Conservation (phyloP, 2,888 invertebrate species). For the Timema podura region DNA sequence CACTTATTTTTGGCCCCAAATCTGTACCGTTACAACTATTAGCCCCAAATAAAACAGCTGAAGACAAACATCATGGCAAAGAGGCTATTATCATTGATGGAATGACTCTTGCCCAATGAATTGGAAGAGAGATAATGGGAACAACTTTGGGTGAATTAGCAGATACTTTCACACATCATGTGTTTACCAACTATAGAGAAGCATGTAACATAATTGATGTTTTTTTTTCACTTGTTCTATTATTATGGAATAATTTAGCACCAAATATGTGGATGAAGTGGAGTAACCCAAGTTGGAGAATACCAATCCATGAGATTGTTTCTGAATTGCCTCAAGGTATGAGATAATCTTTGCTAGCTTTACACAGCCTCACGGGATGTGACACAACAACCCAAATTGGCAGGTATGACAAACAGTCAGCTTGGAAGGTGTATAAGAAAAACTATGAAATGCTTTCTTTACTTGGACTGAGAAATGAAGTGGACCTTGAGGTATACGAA, state of each 20-base stretch:
- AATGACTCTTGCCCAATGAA: not conserved
- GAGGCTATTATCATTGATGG: not conserved
- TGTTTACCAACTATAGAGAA: not conserved
- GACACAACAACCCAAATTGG: no score
- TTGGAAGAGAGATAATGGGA: not conserved
- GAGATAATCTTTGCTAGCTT: not conserved
- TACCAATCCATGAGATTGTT: slow-evolving; percentile 6
- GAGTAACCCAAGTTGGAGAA: not conserved
- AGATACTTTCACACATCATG: not conserved
- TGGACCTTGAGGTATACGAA: no score
- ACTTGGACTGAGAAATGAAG: no score
- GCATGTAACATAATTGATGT: not conserved
- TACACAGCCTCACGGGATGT: no score
- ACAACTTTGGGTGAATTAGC: not conserved
- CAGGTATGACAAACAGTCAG: no score
- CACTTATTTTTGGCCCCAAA: not conserved
- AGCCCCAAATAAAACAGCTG: not conserved
- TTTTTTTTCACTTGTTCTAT: slow-evolving; percentile 3
- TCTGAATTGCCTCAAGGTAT: not conserved
- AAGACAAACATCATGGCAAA: not conserved
- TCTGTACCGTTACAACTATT: not conserved
- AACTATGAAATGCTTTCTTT: no score
- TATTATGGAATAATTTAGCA: slow-evolving; percentile 3
- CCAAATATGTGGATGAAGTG: not conserved
- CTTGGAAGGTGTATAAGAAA: no score